phyloP scores from a whole-genome alignment of 2,797 vertebrate species.

The Allobates femoralis region DNA sequence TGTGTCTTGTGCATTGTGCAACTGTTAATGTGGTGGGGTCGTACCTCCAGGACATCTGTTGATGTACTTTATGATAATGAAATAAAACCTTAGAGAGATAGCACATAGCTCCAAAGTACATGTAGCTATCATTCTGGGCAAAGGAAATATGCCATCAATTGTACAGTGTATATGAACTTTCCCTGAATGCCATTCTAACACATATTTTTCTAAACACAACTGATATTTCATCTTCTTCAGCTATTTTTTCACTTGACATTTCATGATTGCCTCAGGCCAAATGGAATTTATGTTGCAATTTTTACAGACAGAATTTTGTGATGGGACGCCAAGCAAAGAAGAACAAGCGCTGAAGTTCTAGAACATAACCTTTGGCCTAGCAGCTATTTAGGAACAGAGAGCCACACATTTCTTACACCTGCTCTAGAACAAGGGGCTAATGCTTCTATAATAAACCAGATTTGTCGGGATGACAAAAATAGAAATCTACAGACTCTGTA shows the following conservation, averaged over 20 bases:
- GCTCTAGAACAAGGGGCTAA: neutral
- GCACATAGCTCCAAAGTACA: neutral
- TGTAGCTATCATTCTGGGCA: neutral
- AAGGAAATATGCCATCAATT: neutral
- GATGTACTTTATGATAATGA: too few species aligned
- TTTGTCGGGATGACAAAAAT: neutral
- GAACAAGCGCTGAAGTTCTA: constrained; percentile 4
- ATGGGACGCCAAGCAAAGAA: neutral
- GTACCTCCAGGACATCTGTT: too few species aligned
- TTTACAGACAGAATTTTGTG: constrained; percentile 13
- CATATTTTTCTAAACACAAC: constrained; percentile 25
- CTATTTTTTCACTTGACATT: constrained; percentile 47
- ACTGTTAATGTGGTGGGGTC: too few species aligned
- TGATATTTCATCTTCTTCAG: constrained; percentile 40
- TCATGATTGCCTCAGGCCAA: constrained; percentile 22
- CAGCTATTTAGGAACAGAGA: neutral
- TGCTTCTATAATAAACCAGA: neutral
- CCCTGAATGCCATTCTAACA: constrained; percentile 2
- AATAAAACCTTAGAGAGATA: neutral
- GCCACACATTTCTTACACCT: neutral
- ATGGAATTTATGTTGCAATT: constrained; percentile 23
- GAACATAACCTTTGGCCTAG: neutral
- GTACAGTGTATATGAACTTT: constrained; percentile 12
- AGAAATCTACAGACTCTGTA: neutral
- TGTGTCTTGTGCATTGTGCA: too few species aligned